Percentiles rank a stretch among this genome's conserved stretches.
Evolutionary conservation across 2,797 vertebrate species (phyloP).

Genomic region (Sebastes oblongus): DNA sequence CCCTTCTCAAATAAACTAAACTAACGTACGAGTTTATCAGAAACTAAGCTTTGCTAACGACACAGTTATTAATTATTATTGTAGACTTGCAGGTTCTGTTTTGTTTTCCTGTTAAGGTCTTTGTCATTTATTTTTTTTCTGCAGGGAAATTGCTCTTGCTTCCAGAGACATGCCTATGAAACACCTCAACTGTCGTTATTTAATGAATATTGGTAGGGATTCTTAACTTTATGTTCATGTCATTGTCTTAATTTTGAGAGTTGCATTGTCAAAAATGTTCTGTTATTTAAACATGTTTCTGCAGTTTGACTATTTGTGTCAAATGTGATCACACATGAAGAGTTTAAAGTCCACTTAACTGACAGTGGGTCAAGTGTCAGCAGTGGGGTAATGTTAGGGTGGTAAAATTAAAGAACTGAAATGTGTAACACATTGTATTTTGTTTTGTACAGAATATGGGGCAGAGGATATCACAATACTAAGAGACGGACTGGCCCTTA

Average conservation of each 20-base stretch:
- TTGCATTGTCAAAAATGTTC: neutral
- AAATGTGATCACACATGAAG: neutral
- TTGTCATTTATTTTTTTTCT: neutral
- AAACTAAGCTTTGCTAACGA: neutral
- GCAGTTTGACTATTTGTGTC: neutral
- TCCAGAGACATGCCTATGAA: conserved; percentile 70
- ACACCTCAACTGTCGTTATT: conserved; percentile 70
- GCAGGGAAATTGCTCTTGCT: conserved; percentile 55
- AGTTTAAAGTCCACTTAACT: conserved; percentile 26
- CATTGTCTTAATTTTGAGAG: neutral
- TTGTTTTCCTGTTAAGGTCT: neutral
- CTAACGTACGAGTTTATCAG: rapidly evolving
- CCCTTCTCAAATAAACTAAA: too few species aligned
- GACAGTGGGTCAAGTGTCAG: conserved; percentile 11
- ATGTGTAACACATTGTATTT: neutral
- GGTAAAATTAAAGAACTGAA: neutral
- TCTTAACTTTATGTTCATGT: neutral
- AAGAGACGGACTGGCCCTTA: conserved; percentile 86
- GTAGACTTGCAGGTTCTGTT: neutral
- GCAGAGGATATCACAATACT: conserved; percentile 91
- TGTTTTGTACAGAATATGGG: conserved; percentile 70
- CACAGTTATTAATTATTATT: neutral
- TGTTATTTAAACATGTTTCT: neutral
- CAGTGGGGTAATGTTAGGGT: neutral
- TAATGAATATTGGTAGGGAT: conserved; percentile 71